Evolutionary conservation across 1,140 invertebrate genomes (phyloP).

Genomic region (Pogonomyrmex californicus): DNA sequence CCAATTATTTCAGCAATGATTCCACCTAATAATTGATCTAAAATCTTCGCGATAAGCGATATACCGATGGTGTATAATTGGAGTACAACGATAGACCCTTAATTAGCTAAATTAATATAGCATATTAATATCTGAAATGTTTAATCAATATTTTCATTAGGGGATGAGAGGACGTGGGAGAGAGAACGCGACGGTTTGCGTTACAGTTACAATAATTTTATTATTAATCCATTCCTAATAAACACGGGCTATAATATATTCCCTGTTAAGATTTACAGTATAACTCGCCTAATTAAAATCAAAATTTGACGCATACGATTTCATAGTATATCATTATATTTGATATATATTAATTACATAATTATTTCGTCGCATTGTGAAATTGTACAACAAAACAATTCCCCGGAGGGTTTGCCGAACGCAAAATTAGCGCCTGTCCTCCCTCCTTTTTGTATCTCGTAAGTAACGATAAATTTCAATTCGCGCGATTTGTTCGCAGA

Average conservation of each 20-base stretch:
- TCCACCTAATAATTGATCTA: constrained; percentile 46
- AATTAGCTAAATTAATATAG: constrained; percentile 57
- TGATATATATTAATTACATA: neutral
- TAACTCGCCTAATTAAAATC: constrained; percentile 43
- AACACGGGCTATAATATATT: constrained; percentile 28
- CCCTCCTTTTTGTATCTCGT: neutral
- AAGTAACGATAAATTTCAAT: constrained; percentile 9
- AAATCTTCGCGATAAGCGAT: constrained; percentile 44
- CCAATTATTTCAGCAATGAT: constrained; percentile 40
- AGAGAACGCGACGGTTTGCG: neutral
- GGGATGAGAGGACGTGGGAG: neutral
- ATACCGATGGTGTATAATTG: constrained; percentile 31
- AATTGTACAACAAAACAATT: neutral
- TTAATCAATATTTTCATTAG: constrained; percentile 58
- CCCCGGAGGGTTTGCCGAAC: neutral
- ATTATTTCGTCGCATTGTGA: neutral
- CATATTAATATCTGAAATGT: constrained; percentile 59
- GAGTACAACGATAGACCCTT: constrained; percentile 38
- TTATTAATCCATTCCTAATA: constrained; percentile 42
- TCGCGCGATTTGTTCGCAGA: neutral
- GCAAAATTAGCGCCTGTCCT: neutral
- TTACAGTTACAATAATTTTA: constrained; percentile 50
- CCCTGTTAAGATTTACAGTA: constrained; percentile 15
- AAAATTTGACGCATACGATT: neutral
- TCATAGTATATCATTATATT: neutral